These are phyloP conservation scores for Connochaetes taurinus DNA, from an alignment of 2,113 vertebrate species.

Conservation along the genomic window DNA sequence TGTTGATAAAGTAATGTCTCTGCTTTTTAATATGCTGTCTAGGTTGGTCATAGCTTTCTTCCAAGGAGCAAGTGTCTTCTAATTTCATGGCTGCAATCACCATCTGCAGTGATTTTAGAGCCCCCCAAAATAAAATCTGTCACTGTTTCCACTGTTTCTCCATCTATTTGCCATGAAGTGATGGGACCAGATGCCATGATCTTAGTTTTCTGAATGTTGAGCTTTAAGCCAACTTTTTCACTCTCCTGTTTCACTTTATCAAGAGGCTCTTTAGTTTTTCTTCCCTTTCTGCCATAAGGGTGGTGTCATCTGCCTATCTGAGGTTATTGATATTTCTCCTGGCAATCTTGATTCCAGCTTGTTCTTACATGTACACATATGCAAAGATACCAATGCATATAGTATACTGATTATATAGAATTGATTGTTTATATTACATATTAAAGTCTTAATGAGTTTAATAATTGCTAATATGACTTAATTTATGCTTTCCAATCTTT, in stretches of 20 bases:
- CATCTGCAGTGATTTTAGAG: not conserved
- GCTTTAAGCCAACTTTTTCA: not conserved
- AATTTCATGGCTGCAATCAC: not conserved
- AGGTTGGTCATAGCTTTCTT: not conserved
- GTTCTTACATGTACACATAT: not conserved
- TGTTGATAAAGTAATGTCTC: not conserved
- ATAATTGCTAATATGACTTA: not conserved
- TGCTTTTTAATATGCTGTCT: not conserved
- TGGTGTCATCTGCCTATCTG: not conserved
- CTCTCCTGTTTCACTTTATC: not conserved
- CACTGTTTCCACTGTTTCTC: not conserved
- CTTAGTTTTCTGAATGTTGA: not conserved
- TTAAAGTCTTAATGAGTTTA: not conserved
- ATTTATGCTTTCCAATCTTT: rapidly evolving
- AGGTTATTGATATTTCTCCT: not conserved
- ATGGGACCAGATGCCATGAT: not conserved
- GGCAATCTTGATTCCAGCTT: not conserved
- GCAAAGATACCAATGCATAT: not conserved
- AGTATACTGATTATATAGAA: not conserved
- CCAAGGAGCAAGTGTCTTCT: rapidly evolving
- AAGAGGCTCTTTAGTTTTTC: not conserved
- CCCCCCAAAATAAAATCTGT: not conserved
- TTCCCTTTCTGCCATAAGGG: not conserved
- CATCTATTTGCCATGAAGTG: not conserved
- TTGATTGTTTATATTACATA: not conserved